Base-by-base conservation (phyloP, 2,888 invertebrate genomes). In the Thecophora atra region DNA sequence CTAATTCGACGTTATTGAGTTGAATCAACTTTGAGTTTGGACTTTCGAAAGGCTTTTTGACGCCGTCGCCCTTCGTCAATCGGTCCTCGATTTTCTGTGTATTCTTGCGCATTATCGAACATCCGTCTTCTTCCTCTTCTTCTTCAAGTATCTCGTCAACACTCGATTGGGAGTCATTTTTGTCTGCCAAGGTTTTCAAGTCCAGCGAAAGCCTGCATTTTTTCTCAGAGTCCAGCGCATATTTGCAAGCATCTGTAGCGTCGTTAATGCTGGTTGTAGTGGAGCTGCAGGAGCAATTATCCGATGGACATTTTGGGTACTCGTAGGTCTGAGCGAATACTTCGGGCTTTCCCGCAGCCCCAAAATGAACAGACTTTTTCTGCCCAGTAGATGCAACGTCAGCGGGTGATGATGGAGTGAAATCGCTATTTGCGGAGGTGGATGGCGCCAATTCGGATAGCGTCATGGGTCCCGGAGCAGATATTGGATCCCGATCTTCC, bases 351-450 rank as follows among this genome's bases (percentile, higher is more conserved):
- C 77, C 76, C 1, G 76, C 78, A 1, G 83, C 80, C 4, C 85
- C 82, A 66, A 87, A 87, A 70, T 85, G 86, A 0, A 87, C 86
- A 0, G 82, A 79, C 63, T 86, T 87, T 73, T 86, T 87, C 0
- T 77, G 72, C 62, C 77, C 76, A 19, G 75, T 70, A 4, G 77
- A 56, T n/a, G 74, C 72, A n/a, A 72, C 56, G 52, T 75, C 75
- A 11, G 26, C 19, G 19, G 51, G 21, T 37, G 15, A 6, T 4
- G 24, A 13, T n/a, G n/a, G n/a, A n/a, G 78, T 78, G 15, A 30
- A 70, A 5, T 60, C 13, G 28, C 21, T 44, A 13, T 71, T 51
- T 68, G 60, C 52, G 44, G 21, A 60, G 60, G 47, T 42, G 47
- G 28, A 11, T 51, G 60, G 13, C 37, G 15, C 37, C 42, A 79